A percentile compares a stretch with the other conserved stretches of the same genome.
Conservation (phyloP, 1,140 invertebrate species). For the Ceratina japonica region DNA sequence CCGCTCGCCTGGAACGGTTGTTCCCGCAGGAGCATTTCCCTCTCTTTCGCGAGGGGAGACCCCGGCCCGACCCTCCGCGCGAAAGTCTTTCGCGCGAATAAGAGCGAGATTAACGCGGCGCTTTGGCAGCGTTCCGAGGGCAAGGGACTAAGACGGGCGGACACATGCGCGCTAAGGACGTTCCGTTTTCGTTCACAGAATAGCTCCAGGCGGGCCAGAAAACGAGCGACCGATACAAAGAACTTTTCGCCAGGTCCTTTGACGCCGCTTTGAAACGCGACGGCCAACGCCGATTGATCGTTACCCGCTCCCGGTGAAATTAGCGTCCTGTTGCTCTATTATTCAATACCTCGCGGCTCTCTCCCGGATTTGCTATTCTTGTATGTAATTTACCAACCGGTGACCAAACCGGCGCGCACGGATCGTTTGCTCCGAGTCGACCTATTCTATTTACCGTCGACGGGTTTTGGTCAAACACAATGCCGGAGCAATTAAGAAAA, state of each 20-base stretch:
- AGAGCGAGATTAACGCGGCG: conserved; percentile 61
- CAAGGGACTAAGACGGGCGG: conserved; percentile 1
- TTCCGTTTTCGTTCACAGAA: conserved; percentile 51
- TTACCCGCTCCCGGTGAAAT: neutral
- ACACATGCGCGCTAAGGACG: conserved; percentile 30
- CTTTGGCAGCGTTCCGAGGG: conserved; percentile 57
- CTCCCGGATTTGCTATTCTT: too few species aligned
- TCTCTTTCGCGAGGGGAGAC: neutral
- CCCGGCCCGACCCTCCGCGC: conserved; percentile 26
- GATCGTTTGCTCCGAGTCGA: too few species aligned
- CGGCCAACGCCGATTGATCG: neutral
- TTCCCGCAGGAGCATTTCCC: conserved; percentile 37
- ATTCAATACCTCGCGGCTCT: neutral
- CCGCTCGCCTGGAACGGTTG: conserved; percentile 20
- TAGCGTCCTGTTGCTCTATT: neutral
- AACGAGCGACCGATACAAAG: conserved; percentile 50
- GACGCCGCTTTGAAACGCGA: neutral
- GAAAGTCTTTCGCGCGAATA: conserved; percentile 49
- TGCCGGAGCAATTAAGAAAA: too few species aligned
- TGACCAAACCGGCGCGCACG: too few species aligned
- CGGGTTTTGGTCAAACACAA: too few species aligned
- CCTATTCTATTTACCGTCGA: too few species aligned
- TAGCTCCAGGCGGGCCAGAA: conserved; percentile 52
- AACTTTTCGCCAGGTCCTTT: neutral
- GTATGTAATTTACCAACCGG: too few species aligned